These are phyloP conservation scores for Myripristis murdjan DNA, from an alignment of 2,797 vertebrate species.

Conservation along the genomic window DNA sequence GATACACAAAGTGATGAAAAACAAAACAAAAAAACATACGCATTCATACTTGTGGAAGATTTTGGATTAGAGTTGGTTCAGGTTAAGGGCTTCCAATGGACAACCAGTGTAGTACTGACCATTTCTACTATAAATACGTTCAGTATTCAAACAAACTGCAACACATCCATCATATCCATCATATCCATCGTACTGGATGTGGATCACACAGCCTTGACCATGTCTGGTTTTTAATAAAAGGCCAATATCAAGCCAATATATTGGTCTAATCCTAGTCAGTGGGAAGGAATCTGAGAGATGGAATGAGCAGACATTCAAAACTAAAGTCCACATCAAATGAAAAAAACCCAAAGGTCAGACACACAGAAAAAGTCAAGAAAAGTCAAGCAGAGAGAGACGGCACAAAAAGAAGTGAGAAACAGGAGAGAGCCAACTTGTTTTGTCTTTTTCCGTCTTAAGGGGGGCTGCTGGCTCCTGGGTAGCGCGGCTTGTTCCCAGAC, in stretches of 20 bases:
- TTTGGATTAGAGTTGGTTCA: neutral
- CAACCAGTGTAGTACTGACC: neutral
- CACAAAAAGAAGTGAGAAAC: too few species aligned
- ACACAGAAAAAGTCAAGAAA: neutral
- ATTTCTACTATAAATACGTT: neutral
- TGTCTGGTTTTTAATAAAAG: too few species aligned
- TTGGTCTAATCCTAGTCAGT: too few species aligned
- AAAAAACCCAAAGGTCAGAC: neutral
- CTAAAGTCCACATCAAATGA: too few species aligned
- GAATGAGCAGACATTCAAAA: neutral
- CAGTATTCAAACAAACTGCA: constrained; percentile 4
- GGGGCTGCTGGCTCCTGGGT: constrained; percentile 40
- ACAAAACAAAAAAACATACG: too few species aligned
- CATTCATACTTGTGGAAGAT: too few species aligned
- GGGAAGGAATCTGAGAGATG: neutral
- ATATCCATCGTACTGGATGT: constrained; percentile 9
- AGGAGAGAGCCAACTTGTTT: too few species aligned
- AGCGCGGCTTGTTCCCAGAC: constrained; percentile 35
- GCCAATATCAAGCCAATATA: too few species aligned
- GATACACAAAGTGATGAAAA: too few species aligned
- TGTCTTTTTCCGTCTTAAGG: neutral
- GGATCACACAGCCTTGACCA: constrained; percentile 6
- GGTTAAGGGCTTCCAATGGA: neutral
- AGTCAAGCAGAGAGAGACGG: neutral
- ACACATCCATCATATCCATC: too few species aligned